phyloP scores from a whole-genome alignment of 2,113 vertebrate genomes.

The Baryphthengus martii region DNA sequence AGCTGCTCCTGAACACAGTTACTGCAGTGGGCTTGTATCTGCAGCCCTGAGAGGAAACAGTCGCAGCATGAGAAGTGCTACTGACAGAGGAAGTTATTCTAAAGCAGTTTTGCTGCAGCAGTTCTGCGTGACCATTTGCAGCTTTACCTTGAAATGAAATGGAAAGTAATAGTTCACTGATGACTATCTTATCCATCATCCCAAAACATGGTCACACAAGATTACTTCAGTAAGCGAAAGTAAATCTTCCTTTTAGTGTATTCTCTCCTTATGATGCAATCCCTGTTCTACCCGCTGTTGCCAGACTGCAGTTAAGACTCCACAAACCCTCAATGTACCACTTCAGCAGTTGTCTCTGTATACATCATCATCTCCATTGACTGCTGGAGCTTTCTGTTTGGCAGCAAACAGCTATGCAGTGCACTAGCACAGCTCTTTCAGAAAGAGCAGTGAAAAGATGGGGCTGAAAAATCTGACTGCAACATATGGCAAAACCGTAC shows the following conservation, averaged over 20 bases:
- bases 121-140: not conserved
- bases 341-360: not conserved
- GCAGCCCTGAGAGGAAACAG: not conserved
- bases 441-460: not conserved
- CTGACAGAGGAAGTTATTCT: not conserved
- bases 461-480: not conserved
- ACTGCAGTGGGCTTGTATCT: not conserved
- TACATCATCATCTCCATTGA: not conserved
- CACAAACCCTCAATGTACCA: not conserved
- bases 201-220: not conserved
- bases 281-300: not conserved
- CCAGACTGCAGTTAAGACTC: not conserved
- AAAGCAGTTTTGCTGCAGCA: not conserved
- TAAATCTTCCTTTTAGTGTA: not conserved
- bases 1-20: not conserved
- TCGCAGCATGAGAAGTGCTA: not conserved
- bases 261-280: not conserved
- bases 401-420: not conserved
- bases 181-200: not conserved
- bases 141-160: not conserved
- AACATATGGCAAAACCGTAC: constrained; percentile 50
- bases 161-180: not conserved
- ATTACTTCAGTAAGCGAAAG: not conserved
- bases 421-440: not conserved
- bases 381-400: not conserved